phyloP scores from a whole-genome alignment of 2,888 invertebrate species.

The Coelinius sp. region DNA sequence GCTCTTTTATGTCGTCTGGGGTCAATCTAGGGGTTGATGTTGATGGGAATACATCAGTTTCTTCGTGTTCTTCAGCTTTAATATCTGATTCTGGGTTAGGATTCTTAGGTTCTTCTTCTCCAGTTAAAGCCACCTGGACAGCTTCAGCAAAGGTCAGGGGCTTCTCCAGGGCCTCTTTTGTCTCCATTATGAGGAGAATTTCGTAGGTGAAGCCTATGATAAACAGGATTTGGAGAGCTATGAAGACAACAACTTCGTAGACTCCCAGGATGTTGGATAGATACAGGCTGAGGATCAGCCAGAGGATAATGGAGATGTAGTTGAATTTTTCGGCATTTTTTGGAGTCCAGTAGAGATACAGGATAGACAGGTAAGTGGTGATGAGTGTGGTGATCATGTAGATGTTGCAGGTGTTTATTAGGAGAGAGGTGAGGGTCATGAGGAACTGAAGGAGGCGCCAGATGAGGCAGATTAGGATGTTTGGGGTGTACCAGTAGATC shows the following conservation, averaged over 20 bases:
- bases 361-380: conserved; percentile 79
- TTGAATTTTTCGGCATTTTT: conserved; percentile 78
- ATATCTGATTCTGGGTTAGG: too few species aligned
- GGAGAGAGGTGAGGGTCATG: conserved; percentile 71
- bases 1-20: conserved; percentile 32
- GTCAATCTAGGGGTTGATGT: not conserved
- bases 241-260: conserved; percentile 83
- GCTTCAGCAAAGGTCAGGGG: conserved; percentile 63
- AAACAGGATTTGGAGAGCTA: conserved; percentile 78
- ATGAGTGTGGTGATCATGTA: conserved; percentile 68
- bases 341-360: conserved; percentile 84
- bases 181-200: conserved; percentile 73
- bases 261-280: conserved; percentile 82
- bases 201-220: conserved; percentile 78
- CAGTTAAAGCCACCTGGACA: conserved; percentile 57
- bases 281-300: conserved; percentile 84
- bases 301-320: conserved; percentile 79
- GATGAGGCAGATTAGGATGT: conserved; percentile 74
- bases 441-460: conserved; percentile 74
- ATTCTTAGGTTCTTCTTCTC: conserved; percentile 44
- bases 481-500: conserved; percentile 82
- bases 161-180: conserved; percentile 71
- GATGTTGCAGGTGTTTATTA: conserved; percentile 74
- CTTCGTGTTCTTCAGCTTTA: conserved; percentile 36
- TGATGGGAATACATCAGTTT: conserved; percentile 40